These are phyloP conservation scores for Eremobia ochroleuca DNA, from an alignment of 2,888 invertebrate species.

Conservation along the genomic window DNA sequence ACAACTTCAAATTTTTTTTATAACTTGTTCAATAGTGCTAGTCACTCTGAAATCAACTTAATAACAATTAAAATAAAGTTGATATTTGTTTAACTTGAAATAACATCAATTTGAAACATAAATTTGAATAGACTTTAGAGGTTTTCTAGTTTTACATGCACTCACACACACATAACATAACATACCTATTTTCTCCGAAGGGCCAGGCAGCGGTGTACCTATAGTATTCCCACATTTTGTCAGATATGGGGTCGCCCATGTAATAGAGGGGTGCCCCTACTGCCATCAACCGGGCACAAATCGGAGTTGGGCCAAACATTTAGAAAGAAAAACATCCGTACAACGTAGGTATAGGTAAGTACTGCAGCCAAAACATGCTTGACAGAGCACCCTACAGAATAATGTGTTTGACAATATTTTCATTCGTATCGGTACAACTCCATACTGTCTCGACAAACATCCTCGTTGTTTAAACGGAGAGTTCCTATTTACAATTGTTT, in stretches of 20 bases:
- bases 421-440: slow-evolving; percentile 34
- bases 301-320: background rate
- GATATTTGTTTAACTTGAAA: too few species aligned
- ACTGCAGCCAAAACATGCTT: background rate
- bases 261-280: background rate
- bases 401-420: slow-evolving; percentile 57
- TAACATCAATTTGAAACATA: too few species aligned
- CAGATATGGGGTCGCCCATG: background rate
- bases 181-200: background rate
- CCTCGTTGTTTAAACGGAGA: slow-evolving; percentile 73
- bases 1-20: too few species aligned
- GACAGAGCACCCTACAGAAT: background rate
- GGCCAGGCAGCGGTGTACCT: too few species aligned
- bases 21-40: too few species aligned
- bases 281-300: background rate
- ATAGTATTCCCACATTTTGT: background rate
- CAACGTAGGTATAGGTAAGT: too few species aligned
- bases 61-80: too few species aligned
- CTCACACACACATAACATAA: background rate
- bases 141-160: background rate
- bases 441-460: slow-evolving; percentile 67
- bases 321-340: background rate
- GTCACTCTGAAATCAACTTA: too few species aligned
- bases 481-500: slow-evolving; percentile 86
- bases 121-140: too few species aligned